Conservation (phyloP, 1,140 invertebrate genomes). For the Akabosia matsudoensis region DNA sequence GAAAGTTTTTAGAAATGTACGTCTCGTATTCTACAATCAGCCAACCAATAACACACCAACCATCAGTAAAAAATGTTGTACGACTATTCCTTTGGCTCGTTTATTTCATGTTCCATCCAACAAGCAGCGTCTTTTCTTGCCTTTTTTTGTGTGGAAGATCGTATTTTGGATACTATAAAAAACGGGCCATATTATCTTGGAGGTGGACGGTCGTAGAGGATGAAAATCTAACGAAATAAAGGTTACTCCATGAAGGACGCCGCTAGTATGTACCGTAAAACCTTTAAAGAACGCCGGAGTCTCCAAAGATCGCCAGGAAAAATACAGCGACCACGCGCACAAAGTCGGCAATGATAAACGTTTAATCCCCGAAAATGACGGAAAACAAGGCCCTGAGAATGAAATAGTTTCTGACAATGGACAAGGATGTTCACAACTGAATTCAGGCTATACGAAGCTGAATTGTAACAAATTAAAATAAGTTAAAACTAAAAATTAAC, state of each 20-base stretch:
- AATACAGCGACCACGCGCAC: too few relatives aligned
- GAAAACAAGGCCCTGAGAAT: too few relatives aligned
- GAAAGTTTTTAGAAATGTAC: not conserved
- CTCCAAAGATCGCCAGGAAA: too few relatives aligned
- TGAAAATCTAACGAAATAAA: not conserved
- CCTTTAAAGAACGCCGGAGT: too few relatives aligned
- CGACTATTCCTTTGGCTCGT: conserved; percentile 13
- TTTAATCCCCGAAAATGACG: too few relatives aligned
- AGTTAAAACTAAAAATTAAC: too few relatives aligned
- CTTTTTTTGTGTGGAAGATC: not conserved
- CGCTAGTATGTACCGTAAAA: too few relatives aligned
- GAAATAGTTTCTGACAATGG: too few relatives aligned
- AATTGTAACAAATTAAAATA: too few relatives aligned
- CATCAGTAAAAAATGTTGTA: not conserved
- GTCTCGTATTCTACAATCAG: not conserved
- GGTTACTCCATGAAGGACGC: not conserved
- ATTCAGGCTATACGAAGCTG: too few relatives aligned
- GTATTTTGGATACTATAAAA: not conserved
- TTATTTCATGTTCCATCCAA: conserved; percentile 22
- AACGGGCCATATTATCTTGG: not conserved
- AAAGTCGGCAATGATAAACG: too few relatives aligned
- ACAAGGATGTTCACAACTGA: too few relatives aligned
- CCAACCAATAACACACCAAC: not conserved
- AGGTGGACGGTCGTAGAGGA: not conserved
- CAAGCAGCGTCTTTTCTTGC: not conserved